Base-by-base conservation (phyloP, 2,797 vertebrate species). In the Gadopsis bispinosus region DNA sequence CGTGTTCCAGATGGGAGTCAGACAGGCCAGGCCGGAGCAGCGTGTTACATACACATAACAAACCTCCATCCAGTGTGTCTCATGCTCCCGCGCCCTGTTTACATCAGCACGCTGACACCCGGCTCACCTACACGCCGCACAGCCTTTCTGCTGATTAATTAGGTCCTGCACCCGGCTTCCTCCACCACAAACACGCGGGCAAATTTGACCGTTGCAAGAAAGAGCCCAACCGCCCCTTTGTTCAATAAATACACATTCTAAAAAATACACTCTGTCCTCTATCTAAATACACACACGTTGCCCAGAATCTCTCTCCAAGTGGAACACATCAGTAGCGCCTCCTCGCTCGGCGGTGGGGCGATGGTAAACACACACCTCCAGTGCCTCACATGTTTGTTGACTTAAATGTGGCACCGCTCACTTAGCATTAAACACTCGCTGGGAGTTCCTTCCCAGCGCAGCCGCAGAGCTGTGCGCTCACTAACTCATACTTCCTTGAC, bases 1-100 rank as follows among this genome's bases (percentile, higher is more conserved):
- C 75, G 63, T 66, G 84, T 83, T 92, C 90, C 91, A 91, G 85
- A 91, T 84, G 87, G 89, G 73, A 91, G 88, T 89, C 86, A 89
- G 89, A 87, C 91, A 79, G 91, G 88, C 87, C 84, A 47, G 79
- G 73, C 67, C 75, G 31, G 87, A 87, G 83, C 84, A 47, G 79
- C 51, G 66, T 79, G 75, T 72, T 87, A 85, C 89, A 92, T 65
- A 86, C 87, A 84, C 85, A 91, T 69, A 91, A 89, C 89, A 88
- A 88, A 86, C 87, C 83, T 70, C 59, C 77, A 75, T 75, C 78
- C 75, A 54, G 60, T 56, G 76, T 79, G 81, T 53, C 85, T 81
- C 72, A 20, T 67, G 71, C 88, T 54, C 89, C 68, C 54, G 14
- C 20, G 45, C 72, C 80, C 85, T 91, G 89, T 90, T 89, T 91